Conservation (phyloP, 2,888 invertebrate genomes). For the Mellilla xanthometata region DNA sequence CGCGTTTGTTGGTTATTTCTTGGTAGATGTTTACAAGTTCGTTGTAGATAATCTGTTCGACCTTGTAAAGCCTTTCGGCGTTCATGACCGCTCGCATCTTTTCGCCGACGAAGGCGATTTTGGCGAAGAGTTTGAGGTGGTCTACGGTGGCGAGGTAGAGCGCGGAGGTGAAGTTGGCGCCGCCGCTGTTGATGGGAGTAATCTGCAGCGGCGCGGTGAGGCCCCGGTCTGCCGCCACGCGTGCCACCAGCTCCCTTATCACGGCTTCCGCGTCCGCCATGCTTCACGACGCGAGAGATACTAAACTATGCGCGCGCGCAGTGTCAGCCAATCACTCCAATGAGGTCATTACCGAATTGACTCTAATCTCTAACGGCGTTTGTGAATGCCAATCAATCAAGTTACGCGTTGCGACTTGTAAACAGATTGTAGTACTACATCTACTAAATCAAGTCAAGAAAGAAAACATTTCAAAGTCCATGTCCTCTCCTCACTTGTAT, state of each 20-base stretch:
- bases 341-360: slow-evolving; percentile 7
- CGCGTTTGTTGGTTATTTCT: slow-evolving; percentile 35
- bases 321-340: not conserved
- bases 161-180: slow-evolving; percentile 49
- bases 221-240: slow-evolving; percentile 35
- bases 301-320: slow-evolving; percentile 24
- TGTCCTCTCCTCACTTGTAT: no score
- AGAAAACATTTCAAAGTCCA: no score
- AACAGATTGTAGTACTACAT: no score
- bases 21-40: slow-evolving; percentile 33
- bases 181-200: slow-evolving; percentile 42
- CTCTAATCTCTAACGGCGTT: not conserved
- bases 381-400: not conserved
- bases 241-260: slow-evolving; percentile 38
- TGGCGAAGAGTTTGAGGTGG: slow-evolving; percentile 48
- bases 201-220: slow-evolving; percentile 32
- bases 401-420: not conserved
- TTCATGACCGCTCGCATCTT: slow-evolving; percentile 35
- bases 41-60: slow-evolving; percentile 42
- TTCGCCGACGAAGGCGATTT: slow-evolving; percentile 44
- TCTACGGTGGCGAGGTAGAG: slow-evolving; percentile 39
- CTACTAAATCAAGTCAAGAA: no score
- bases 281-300: slow-evolving; percentile 24
- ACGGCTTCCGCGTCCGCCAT: slow-evolving; percentile 43
- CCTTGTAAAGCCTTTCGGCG: slow-evolving; percentile 34